These are phyloP conservation scores for Coregonus suidteri DNA, from an alignment of 2,797 vertebrate species.

Conservation along the genomic window DNA sequence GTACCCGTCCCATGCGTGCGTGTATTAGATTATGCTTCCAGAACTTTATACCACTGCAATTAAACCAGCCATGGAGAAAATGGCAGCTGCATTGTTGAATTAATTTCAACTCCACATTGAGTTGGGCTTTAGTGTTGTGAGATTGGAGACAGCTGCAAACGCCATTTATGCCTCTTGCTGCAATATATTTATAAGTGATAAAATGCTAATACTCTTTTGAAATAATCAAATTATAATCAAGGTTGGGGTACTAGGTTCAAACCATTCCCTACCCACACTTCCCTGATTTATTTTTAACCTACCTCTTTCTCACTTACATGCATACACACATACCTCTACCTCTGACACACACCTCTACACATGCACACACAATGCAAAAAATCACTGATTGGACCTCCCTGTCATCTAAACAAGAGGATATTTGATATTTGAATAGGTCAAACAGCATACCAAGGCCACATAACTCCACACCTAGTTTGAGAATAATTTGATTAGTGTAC, in stretches of 20 bases:
- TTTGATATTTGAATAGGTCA: too few relatives aligned
- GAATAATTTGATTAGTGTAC: background rate
- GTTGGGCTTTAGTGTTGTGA: background rate
- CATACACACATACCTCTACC: background rate
- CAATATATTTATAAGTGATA: background rate
- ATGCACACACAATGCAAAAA: background rate
- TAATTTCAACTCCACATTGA: background rate
- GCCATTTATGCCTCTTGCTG: background rate
- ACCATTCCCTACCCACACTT: background rate
- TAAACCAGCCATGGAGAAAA: background rate
- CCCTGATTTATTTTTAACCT: background rate
- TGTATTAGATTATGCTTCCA: background rate
- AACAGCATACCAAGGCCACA: background rate
- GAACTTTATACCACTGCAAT: background rate
- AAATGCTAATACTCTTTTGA: background rate
- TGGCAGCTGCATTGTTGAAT: background rate
- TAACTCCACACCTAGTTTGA: background rate
- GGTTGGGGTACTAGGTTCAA: background rate
- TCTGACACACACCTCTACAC: background rate
- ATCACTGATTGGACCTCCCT: too few relatives aligned
- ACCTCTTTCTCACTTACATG: background rate
- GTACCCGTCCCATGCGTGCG: slow-evolving; percentile 7
- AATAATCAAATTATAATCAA: background rate
- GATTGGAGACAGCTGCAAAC: background rate
- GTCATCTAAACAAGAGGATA: too few relatives aligned